A percentile compares a stretch with the other conserved stretches of the same genome.
These are phyloP conservation scores for Alectura lathami DNA, from an alignment of 2,113 vertebrate genomes.

Conservation along the genomic window DNA sequence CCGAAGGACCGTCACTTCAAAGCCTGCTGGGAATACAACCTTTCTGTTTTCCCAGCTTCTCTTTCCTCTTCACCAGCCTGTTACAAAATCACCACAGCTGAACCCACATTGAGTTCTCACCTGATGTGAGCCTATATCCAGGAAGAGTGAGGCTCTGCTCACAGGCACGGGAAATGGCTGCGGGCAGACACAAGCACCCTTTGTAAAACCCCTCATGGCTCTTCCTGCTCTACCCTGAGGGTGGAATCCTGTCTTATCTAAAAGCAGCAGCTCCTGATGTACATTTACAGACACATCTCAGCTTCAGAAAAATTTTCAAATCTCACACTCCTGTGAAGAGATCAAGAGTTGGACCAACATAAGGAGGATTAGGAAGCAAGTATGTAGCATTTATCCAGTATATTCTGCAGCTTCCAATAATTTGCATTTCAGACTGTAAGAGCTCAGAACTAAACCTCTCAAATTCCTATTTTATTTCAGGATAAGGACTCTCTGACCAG, in stretches of 20 bases:
- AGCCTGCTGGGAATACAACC: neutral
- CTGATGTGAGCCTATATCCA: neutral
- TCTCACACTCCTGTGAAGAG: neutral
- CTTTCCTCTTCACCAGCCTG: neutral
- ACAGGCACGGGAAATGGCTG: neutral
- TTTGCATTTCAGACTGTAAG: neutral
- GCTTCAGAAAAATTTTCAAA: neutral
- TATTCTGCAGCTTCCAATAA: neutral
- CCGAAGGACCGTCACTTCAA: neutral
- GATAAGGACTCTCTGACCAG: neutral
- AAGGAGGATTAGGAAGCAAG: neutral
- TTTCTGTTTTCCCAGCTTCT: neutral
- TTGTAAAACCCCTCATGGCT: neutral
- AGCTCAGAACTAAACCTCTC: neutral
- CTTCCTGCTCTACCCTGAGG: neutral
- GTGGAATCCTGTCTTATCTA: neutral
- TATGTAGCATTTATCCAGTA: neutral
- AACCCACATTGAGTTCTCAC: neutral
- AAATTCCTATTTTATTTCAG: neutral
- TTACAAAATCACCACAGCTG: neutral
- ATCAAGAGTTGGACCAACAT: neutral
- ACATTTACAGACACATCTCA: rapidly evolving
- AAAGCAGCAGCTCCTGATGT: neutral
- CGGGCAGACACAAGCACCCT: neutral
- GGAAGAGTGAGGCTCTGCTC: neutral